These are phyloP conservation scores for Malacoraja senta DNA, from an alignment of 2,797 vertebrate species.

Conservation along the genomic window DNA sequence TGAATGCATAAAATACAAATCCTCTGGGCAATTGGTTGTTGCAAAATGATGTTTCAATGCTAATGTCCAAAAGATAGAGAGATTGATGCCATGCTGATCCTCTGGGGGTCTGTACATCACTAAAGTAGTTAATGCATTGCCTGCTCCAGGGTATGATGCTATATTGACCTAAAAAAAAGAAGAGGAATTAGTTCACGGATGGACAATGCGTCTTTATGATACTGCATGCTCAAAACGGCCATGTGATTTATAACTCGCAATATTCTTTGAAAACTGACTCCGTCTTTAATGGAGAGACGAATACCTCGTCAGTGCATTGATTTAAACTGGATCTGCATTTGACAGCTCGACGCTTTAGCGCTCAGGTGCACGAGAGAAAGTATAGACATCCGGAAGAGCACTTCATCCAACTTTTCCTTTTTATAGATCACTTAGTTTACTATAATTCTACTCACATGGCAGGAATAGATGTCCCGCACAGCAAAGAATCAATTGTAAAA, in stretches of 20 bases:
- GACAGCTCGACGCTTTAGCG: slow-evolving; percentile 1
- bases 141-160: background rate
- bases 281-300: background rate
- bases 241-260: background rate
- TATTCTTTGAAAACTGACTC: background rate
- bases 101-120: slow-evolving; percentile 28
- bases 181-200: background rate
- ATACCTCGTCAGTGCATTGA: background rate
- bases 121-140: slow-evolving; percentile 34
- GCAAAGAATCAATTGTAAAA: slow-evolving; percentile 83
- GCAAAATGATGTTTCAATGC: background rate
- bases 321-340: slow-evolving; percentile 29
- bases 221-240: slow-evolving; percentile 1
- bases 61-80: background rate
- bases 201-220: background rate
- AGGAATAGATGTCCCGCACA: slow-evolving; percentile 62
- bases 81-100: background rate
- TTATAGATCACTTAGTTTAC: slow-evolving; percentile 38
- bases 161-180: slow-evolving; percentile 12
- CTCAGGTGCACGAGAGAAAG: background rate
- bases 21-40: slow-evolving; percentile 2
- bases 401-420: slow-evolving; percentile 17
- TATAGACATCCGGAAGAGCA: background rate
- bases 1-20: background rate
- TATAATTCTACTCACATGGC: slow-evolving; percentile 51